Evolutionary conservation across 1,140 invertebrate genomes (phyloP), one percentile per base, ranked within the genome.

Genomic region (Dendrolimus kikuchii): DNA sequence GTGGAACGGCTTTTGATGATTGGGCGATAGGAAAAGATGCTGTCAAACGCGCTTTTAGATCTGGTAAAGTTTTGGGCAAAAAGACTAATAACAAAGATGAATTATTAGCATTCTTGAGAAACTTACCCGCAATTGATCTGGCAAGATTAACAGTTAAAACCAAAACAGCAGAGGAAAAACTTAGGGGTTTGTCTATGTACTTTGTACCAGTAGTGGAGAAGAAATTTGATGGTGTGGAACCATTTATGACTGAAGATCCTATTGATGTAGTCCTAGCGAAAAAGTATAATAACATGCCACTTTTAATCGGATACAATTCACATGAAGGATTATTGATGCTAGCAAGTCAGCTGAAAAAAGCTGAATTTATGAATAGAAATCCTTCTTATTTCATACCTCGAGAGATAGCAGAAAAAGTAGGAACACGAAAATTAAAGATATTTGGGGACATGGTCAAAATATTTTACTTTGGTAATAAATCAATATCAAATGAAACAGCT

Each of bases 191-290:
- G 40, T 77, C 89, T 1, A 64, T 83, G 38, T 62, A 72, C 42
- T 84, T 88, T 49, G 60, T 54, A 23, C 88, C 88, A 7, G 75
- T 82, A 38, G 68, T 89, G 42, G 89, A 88, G 68, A 86, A 81
- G 50, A 60, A 64, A 42, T 84, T 88, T 48, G 57, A 65, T 5
- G 55, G 72, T 37, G 62, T 65, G 43, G 71, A 81, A 50, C 49
- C 68, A 0, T 88, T 89, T 55, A 48, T 89, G 8, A 68, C 64
- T 2, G 70, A 86, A 55, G 50, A 78, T 37, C 81, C 86, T 5
- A 44, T 82, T 23, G 57, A 81, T 49, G 55, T 81, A 49, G 55
- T 89, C 7, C 40, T 63, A 36, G 36, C 46, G 5, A 23, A 46
- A 38, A 46, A 46, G 8, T 23, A 6, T 6, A n/a, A 5, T 46